Conservation (phyloP, 2,888 invertebrate genomes). For the Zonitis immaculata region DNA sequence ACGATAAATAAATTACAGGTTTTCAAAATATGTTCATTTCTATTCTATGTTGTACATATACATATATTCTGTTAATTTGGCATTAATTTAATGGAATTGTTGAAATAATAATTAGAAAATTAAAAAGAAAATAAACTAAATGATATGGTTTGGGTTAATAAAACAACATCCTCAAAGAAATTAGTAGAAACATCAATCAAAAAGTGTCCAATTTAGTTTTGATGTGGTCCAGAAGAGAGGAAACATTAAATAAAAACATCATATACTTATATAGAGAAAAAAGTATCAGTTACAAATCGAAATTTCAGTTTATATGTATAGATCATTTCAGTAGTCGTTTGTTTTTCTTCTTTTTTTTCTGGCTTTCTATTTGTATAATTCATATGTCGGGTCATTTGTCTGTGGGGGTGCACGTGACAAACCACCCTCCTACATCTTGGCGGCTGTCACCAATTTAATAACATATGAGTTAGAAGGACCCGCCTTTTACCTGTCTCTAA, state of each 20-base stretch:
- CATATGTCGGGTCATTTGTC: conserved; percentile 6
- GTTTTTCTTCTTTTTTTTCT: background rate
- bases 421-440: conserved; percentile 4
- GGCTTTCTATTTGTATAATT: conserved; percentile 2
- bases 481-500: conserved; percentile 14
- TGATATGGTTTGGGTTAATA: too few relatives aligned
- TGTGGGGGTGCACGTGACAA: conserved; percentile 9
- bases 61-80: too few relatives aligned
- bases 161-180: background rate
- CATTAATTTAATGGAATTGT: too few relatives aligned
- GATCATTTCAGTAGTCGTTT: too few relatives aligned
- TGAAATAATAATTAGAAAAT: too few relatives aligned
- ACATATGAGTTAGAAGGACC: conserved; percentile 7
- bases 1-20: background rate
- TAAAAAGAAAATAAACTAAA: too few relatives aligned
- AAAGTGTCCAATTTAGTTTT: background rate
- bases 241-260: background rate
- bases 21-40: too few relatives aligned
- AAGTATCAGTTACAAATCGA: conserved; percentile 7
- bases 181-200: background rate
- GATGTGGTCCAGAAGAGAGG: background rate
- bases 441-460: conserved; percentile 14
- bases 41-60: too few relatives aligned
- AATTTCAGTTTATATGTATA: too few relatives aligned
- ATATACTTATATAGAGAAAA: too few relatives aligned